Conservation (phyloP, 2,888 invertebrate species). For the Lagria hirta region DNA sequence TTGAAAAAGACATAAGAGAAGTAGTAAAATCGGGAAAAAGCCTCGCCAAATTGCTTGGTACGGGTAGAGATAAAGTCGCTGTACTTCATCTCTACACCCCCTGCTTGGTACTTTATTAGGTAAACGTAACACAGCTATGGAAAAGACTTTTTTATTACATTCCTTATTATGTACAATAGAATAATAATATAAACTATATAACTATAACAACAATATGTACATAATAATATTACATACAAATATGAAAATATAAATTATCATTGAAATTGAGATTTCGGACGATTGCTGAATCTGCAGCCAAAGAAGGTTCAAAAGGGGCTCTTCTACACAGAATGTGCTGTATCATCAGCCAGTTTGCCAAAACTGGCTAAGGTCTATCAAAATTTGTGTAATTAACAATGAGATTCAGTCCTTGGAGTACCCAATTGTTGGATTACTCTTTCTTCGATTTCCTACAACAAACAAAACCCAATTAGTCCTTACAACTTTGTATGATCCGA, state of each 20-base stretch:
- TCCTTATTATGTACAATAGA: conserved; percentile 49
- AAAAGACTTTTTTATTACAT: conserved; percentile 22
- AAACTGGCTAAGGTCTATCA: too few relatives aligned
- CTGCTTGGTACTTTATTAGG: too few relatives aligned
- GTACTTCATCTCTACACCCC: too few relatives aligned
- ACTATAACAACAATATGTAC: conserved; percentile 53
- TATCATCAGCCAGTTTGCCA: too few relatives aligned
- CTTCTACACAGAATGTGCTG: too few relatives aligned
- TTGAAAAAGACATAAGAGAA: too few relatives aligned
- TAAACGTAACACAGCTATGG: too few relatives aligned
- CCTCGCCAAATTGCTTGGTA: too few relatives aligned
- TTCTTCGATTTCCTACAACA: conserved; percentile 54
- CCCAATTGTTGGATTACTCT: conserved; percentile 54
- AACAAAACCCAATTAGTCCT: not conserved
- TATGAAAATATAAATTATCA: conserved; percentile 41
- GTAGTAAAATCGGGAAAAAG: too few relatives aligned
- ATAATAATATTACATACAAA: conserved; percentile 40
- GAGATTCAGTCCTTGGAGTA: conserved; percentile 52
- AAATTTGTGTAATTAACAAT: conserved; percentile 39
- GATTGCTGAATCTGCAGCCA: conserved; percentile 47
- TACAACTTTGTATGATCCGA: conserved; percentile 1
- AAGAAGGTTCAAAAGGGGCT: conserved; percentile 25
- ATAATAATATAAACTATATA: conserved; percentile 52
- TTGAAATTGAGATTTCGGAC: conserved; percentile 39
- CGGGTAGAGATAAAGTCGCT: too few relatives aligned